A percentile compares a stretch with the other conserved stretches of the same genome.
Evolutionary conservation across 37 sponge, comb jelly and placozoan genomes (phyloP).

Genomic region (Hexactinellida sp.): DNA sequence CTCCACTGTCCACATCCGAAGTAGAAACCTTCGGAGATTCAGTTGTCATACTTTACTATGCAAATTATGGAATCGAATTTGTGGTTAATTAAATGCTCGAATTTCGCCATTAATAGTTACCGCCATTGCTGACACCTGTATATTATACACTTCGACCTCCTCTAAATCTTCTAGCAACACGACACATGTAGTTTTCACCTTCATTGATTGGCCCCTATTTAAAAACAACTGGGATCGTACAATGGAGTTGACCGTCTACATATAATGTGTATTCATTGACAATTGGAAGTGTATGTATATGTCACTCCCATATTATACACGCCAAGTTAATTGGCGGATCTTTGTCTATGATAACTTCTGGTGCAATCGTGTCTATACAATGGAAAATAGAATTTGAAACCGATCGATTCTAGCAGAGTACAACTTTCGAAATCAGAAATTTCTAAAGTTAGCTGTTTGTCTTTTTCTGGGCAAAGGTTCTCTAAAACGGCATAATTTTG

Average conservation of each 20-base stretch:
- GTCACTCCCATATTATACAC: neutral
- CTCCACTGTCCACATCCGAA: neutral
- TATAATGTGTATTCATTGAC: neutral
- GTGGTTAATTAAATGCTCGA: neutral
- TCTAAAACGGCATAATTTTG: neutral
- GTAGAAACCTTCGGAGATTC: neutral
- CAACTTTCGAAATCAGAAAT: neutral
- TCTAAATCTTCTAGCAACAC: conserved; percentile 3
- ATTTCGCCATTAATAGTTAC: neutral
- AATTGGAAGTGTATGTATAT: neutral
- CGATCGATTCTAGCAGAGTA: neutral
- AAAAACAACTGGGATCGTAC: neutral
- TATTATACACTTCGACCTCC: neutral
- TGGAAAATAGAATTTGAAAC: neutral
- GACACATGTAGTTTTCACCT: neutral
- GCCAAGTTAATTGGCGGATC: neutral
- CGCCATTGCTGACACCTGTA: neutral
- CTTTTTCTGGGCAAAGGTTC: neutral
- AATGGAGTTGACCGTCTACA: neutral
- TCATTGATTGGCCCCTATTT: neutral
- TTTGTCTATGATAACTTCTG: neutral
- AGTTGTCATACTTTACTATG: neutral
- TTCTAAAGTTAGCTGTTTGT: neutral
- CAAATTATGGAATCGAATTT: neutral
- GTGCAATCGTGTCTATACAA: neutral